A percentile compares a stretch with the other conserved stretches of the same genome.
Evolutionary conservation across 2,888 invertebrate genomes (phyloP).

Genomic region (Drepanosiphum platanoidis): DNA sequence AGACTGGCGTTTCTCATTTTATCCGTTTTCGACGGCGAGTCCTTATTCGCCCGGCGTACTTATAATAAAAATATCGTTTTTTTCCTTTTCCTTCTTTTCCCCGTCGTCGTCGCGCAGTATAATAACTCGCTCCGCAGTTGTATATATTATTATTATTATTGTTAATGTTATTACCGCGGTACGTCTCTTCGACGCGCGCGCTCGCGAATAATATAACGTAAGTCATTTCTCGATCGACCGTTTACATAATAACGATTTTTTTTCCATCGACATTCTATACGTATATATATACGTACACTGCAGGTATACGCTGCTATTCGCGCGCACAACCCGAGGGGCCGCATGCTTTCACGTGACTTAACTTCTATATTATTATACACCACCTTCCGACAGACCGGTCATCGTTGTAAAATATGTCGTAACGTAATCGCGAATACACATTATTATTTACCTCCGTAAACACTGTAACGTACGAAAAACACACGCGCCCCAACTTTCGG

Average conservation of each 20-base stretch:
- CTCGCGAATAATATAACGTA: constrained; percentile 10
- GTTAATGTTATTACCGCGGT: neutral
- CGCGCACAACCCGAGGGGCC: constrained; percentile 8
- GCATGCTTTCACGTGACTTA: constrained; percentile 54
- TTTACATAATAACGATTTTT: constrained; percentile 49
- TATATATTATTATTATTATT: neutral
- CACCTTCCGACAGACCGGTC: constrained; percentile 38
- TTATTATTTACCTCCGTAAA: neutral
- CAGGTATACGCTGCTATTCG: neutral
- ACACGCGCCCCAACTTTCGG: too few species aligned
- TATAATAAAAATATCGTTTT: neutral
- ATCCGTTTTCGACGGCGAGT: constrained; percentile 17
- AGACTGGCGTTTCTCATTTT: neutral
- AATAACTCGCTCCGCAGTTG: too few species aligned
- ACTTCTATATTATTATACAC: neutral
- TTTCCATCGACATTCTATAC: constrained; percentile 29
- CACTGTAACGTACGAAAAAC: too few species aligned
- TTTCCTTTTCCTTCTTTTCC: neutral
- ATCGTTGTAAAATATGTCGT: constrained; percentile 23
- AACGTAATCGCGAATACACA: neutral
- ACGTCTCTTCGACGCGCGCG: neutral
- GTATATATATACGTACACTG: too few species aligned
- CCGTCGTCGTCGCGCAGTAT: neutral
- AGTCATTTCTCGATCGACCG: constrained; percentile 43
- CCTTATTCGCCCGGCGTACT: neutral